Evolutionary conservation across 1,140 invertebrate genomes (phyloP), one percentile per base, ranked within the genome.

Genomic region (Linepithema humile): DNA sequence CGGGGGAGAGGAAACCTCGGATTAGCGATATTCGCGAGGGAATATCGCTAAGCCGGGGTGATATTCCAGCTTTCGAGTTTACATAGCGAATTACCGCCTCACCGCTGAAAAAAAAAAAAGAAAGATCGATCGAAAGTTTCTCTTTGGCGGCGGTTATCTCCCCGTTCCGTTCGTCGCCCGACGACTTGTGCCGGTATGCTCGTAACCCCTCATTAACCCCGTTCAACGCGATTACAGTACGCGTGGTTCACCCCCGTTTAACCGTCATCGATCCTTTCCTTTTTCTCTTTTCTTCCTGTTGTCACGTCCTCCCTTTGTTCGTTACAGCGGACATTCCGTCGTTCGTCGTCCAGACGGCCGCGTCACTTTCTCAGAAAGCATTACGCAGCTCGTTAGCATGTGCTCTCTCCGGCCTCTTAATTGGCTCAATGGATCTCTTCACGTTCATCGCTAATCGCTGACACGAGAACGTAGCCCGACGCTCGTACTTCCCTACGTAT

Each of bases 141-240:
- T 83, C 53, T 69, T 82, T 77, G 83, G 83, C 73, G 69, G 75
- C 57, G 75, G 43, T 83, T 85, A 73, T 85, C 67, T 74, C 59
- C 62, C 59, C 29, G n/a, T 53, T 38, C 35, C 77, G 12, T 17
- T 59, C 59, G 45, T 73, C 70, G 60, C 74, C 70, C 74, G 57
- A 17, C 70, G 83, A 83, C 53, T 64, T 60, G 82, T 70, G 57
- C 43, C 59, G 32, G 35, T 67, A 23, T 9, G 26, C 77, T 45
- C 45, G 77, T 88, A 89, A 90, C 85, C 88, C 89, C 88, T 91
- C 85, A 90, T 91, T 91, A 90, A 90, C 89, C 88, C 82, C 82
- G 90, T 90, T 88, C 84, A 89, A 77, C 70, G 84, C 75, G 50
- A 80, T 70, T 80, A 29, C 64, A 40, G 23, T 40, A 20, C 64